A percentile compares a stretch with the other conserved stretches of the same genome.
These are phyloP conservation scores for Enteromius afrohamiltoni DNA, from an alignment of 2,797 vertebrate genomes.

Conservation along the genomic window DNA sequence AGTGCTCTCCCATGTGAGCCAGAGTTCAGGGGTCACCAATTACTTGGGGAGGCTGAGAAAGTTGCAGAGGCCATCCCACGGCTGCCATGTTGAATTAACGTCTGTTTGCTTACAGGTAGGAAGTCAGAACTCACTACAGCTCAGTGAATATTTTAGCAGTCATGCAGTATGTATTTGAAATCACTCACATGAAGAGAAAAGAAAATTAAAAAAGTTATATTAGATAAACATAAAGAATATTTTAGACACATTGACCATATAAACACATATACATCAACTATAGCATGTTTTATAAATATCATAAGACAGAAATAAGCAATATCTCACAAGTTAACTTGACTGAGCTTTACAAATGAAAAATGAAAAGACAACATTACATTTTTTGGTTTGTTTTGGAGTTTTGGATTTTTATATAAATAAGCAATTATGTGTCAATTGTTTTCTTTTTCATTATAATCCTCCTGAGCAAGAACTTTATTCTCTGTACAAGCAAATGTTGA, in stretches of 20 bases:
- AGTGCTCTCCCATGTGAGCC: slow-evolving; percentile 72
- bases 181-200: neutral
- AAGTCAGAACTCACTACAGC: slow-evolving; percentile 49
- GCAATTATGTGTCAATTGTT: neutral
- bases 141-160: slow-evolving; percentile 47
- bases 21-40: slow-evolving; percentile 85
- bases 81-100: slow-evolving; percentile 86
- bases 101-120: slow-evolving; percentile 79
- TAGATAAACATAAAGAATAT: neutral
- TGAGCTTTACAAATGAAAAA: neutral
- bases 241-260: neutral
- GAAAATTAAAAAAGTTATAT: neutral
- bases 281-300: neutral
- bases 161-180: slow-evolving; percentile 6
- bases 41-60: slow-evolving; percentile 85
- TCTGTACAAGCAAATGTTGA: slow-evolving; percentile 12
- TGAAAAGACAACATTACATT: neutral
- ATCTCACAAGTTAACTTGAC: neutral
- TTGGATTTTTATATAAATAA: neutral
- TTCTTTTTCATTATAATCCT: neutral
- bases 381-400: slow-evolving; percentile 4
- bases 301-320: neutral
- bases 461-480: neutral
- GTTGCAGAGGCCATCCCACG: slow-evolving; percentile 80
- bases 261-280: neutral